Percentiles rank a stretch among this genome's conserved stretches.
Conservation (phyloP, 2,888 invertebrate genomes). For the Colostygia pectinataria region DNA sequence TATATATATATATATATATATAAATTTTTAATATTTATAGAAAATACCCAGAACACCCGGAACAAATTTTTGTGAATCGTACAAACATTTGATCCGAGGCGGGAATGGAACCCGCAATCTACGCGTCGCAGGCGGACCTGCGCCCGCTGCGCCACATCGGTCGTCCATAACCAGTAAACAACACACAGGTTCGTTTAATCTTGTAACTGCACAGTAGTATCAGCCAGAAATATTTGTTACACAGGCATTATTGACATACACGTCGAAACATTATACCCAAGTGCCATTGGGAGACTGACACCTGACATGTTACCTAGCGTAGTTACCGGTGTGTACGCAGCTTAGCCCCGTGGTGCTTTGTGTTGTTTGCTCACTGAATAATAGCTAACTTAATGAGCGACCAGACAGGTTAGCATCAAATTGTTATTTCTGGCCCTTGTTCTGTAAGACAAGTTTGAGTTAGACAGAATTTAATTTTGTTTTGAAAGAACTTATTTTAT, state of each 20-base stretch:
- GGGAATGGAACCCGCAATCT: too few species aligned
- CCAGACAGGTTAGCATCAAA: constrained; percentile 19
- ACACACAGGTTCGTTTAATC: too few species aligned
- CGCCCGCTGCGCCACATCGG: too few species aligned
- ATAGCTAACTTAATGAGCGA: constrained; percentile 29
- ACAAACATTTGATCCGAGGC: too few species aligned
- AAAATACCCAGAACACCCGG: too few species aligned
- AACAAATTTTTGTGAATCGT: too few species aligned
- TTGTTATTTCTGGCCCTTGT: constrained; percentile 4
- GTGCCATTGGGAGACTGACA: constrained; percentile 2
- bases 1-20: too few species aligned
- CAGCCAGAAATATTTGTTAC: neutral
- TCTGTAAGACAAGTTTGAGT: constrained; percentile 2
- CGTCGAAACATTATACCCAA: neutral
- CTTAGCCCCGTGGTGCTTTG: constrained; percentile 1
- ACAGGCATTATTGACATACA: neutral
- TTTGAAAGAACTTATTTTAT: too few species aligned
- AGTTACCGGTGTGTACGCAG: constrained; percentile 3
- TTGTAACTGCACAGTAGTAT: too few species aligned
- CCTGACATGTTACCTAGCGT: neutral
- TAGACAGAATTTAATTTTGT: constrained; percentile 13
- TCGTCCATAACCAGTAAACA: too few species aligned
- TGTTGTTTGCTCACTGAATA: constrained; percentile 33
- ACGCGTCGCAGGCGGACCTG: too few species aligned
- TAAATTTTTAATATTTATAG: too few species aligned